A percentile compares a stretch with the other conserved stretches of the same genome.
Conservation (phyloP, 2,113 vertebrate genomes). For the Myrmecophaga tridactyla region DNA sequence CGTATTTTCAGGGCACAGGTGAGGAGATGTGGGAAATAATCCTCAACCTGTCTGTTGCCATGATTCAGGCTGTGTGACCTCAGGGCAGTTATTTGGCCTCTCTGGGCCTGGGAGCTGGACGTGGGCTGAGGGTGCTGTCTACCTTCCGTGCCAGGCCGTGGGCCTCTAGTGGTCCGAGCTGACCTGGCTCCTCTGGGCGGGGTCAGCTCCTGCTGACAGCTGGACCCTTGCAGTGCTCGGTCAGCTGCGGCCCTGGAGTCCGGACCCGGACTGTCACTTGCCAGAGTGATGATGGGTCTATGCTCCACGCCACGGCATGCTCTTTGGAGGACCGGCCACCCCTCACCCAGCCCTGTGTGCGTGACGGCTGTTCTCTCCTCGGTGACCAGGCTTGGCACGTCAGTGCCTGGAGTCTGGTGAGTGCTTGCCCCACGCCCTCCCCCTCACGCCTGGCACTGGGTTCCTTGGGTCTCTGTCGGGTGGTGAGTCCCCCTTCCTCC, state of each 20-base stretch:
- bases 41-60: rapidly evolving
- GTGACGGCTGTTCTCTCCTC: slow-evolving; percentile 79
- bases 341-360: slow-evolving; percentile 83
- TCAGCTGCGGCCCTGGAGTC: slow-evolving; percentile 90
- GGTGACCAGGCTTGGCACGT: slow-evolving; percentile 87
- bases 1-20: rapidly evolving
- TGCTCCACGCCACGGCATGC: slow-evolving; percentile 85
- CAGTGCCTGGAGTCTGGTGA: slow-evolving; percentile 93
- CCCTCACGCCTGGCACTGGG: rapidly evolving
- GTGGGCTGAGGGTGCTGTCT: background rate
- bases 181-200: background rate
- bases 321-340: slow-evolving; percentile 81
- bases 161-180: background rate
- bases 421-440: background rate
- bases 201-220: background rate
- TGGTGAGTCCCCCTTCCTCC: background rate
- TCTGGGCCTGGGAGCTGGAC: background rate
- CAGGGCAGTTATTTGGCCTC: background rate
- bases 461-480: background rate
- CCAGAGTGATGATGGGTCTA: slow-evolving; percentile 78
- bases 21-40: rapidly evolving
- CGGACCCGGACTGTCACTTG: slow-evolving; percentile 90
- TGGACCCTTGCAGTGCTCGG: slow-evolving; percentile 88
- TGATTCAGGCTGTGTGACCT: background rate
- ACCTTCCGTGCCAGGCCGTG: background rate